Base-by-base conservation (phyloP, 2,797 vertebrate genomes). In the Enteromius viviparus region DNA sequence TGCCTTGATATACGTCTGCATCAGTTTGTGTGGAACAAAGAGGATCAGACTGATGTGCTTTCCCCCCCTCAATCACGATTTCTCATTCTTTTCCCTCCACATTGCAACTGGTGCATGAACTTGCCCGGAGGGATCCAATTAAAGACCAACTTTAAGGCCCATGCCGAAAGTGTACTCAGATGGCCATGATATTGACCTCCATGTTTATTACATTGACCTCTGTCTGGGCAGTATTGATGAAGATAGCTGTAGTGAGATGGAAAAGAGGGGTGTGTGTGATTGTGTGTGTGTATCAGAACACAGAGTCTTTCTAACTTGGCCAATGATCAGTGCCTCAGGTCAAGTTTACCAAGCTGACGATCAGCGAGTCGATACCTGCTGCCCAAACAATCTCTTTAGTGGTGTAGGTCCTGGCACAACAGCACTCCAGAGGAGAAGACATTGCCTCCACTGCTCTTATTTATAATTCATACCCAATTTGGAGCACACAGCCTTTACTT, bases 401-500 rank as follows among this genome's bases (percentile, higher is more conserved):
- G 91, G 91, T 66, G 88, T 88, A 89, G 88, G 88, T 88, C 91
- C 92, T 92, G 83, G 90, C 93, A 92, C 89, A 92, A 93, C 89
- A 92, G 81, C 86, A 82, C 85, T 91, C 88, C 87, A 90, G 78
- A 94, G 93, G 90, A 91, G 90, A 93, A 76, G 91, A 93, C 89
- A 92, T 89, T 74, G 91, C 87, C 91, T 93, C 92, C 88, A 90
- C 92, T 94, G 91, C 90, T 34, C 84, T 91, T 92, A 94, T 96
- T 93, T 94, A 96, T 96, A 94, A 96, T 96, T 96, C 94, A 96
- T 94, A 93, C 90, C 92, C 93, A 95, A 94, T 94, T 91, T 94
- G 90, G 93, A 91, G 89, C 37, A 86, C 76, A 84, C 66, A 68
- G 75, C 69, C 82, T 85, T 86, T 81, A 87, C 65, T 72, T 70